Conservation (phyloP, 2,113 vertebrate species). For the Ictidomys tridecemlineatus region DNA sequence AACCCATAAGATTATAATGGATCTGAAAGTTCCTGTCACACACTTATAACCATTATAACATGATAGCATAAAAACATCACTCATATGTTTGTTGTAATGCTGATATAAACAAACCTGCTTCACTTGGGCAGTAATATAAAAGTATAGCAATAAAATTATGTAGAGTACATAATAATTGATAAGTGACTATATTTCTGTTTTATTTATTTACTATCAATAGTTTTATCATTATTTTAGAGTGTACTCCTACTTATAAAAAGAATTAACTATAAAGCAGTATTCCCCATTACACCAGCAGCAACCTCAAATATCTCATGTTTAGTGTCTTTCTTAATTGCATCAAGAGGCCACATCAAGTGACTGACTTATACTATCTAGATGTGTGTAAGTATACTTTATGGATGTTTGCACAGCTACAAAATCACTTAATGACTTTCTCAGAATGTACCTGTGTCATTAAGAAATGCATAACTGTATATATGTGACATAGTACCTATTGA, state of each 20-base stretch:
- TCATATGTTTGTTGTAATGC: background rate
- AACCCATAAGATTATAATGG: background rate
- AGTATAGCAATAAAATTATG: background rate
- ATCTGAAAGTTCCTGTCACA: background rate
- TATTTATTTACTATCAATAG: background rate
- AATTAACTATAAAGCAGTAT: background rate
- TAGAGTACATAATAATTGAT: background rate
- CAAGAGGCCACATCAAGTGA: background rate
- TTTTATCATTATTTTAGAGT: background rate
- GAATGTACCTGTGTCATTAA: background rate
- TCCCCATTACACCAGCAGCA: background rate
- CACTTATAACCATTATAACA: background rate
- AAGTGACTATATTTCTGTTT: background rate
- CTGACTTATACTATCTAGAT: background rate
- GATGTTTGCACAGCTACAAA: background rate
- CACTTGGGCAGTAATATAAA: background rate
- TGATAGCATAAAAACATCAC: background rate
- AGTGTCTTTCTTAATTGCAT: background rate
- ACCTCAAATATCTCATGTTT: background rate
- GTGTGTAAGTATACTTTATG: background rate
- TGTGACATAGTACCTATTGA: background rate
- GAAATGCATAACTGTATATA: background rate
- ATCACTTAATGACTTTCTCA: background rate
- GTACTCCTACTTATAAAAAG: background rate
- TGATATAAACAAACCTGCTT: background rate